A percentile compares a stretch with the other conserved stretches of the same genome.
phyloP scores from a whole-genome alignment of 2,888 invertebrate genomes.

The Leptopilina drosophilae region DNA sequence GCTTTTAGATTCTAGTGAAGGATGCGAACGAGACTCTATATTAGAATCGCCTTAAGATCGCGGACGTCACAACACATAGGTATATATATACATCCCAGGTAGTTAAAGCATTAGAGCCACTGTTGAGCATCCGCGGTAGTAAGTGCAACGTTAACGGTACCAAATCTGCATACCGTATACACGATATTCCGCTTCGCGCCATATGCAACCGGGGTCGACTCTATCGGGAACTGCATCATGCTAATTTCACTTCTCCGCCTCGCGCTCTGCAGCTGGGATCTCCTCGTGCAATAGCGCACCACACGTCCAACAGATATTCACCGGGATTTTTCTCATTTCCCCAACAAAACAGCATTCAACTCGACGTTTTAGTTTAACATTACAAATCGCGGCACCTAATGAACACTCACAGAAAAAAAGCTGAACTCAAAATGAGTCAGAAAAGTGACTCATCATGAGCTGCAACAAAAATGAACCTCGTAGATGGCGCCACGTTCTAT shows the following conservation, averaged over 20 bases:
- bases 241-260: conserved; percentile 61
- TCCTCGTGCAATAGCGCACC: conserved; percentile 25
- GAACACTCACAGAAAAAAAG: too few species aligned
- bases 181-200: conserved; percentile 59
- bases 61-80: conserved; percentile 50
- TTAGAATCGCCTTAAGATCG: conserved; percentile 54
- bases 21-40: not conserved
- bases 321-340: not conserved
- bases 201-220: conserved; percentile 58
- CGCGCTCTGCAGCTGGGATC: conserved; percentile 42
- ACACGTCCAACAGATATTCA: conserved; percentile 6
- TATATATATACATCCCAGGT: conserved; percentile 43
- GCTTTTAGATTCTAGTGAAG: conserved; percentile 41
- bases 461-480: too few species aligned
- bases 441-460: too few species aligned
- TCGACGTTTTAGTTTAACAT: conserved; percentile 43
- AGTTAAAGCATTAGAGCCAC: conserved; percentile 11
- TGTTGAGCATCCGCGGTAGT: conserved; percentile 35
- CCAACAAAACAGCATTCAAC: too few species aligned
- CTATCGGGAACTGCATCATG: conserved; percentile 67
- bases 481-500: too few species aligned
- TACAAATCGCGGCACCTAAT: conserved; percentile 51
- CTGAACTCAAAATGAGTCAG: too few species aligned
- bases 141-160: conserved; percentile 67
- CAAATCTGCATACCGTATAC: conserved; percentile 68